phyloP scores from a whole-genome alignment of 2,113 vertebrate genomes.

The Protomyctophum bolini region DNA sequence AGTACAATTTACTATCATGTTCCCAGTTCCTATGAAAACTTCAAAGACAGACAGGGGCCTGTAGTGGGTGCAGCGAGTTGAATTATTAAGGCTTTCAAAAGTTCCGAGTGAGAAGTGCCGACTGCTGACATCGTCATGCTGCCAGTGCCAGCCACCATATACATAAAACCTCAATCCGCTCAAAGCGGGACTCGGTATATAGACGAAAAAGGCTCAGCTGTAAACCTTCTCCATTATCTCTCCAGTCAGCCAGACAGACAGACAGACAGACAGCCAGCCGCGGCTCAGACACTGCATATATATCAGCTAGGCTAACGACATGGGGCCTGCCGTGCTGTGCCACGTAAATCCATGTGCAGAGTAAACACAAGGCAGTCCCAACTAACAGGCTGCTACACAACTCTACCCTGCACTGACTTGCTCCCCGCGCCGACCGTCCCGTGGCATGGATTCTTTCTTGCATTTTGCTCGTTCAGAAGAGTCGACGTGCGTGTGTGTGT shows the following conservation, averaged over 20 bases:
- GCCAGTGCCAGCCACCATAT: slow-evolving; percentile 12
- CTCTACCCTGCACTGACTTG: slow-evolving; percentile 29
- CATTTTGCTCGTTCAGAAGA: background rate
- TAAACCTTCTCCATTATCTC: slow-evolving; percentile 69
- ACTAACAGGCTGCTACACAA: slow-evolving; percentile 43
- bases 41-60: background rate
- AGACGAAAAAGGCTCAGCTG: slow-evolving; percentile 41
- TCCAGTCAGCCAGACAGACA: background rate
- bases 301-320: slow-evolving; percentile 50
- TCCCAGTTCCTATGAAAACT: background rate
- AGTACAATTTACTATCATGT: too few relatives aligned
- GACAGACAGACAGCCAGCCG: slow-evolving; percentile 8
- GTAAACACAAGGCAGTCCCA: slow-evolving; percentile 60
- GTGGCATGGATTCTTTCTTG: slow-evolving; percentile 2
- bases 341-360: slow-evolving; percentile 57
- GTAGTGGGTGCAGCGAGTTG: slow-evolving; percentile 1
- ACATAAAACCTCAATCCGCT: slow-evolving; percentile 24
- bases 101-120: slow-evolving; percentile 42
- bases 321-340: slow-evolving; percentile 41
- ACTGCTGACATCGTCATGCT: slow-evolving; percentile 49
- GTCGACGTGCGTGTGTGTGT: background rate
- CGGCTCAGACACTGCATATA: slow-evolving; percentile 60
- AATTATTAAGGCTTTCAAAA: slow-evolving; percentile 45
- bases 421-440: slow-evolving; percentile 9
- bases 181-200: slow-evolving; percentile 41